Evolutionary conservation across 2,888 invertebrate species (phyloP).

Genomic region (Eudemis profundana): DNA sequence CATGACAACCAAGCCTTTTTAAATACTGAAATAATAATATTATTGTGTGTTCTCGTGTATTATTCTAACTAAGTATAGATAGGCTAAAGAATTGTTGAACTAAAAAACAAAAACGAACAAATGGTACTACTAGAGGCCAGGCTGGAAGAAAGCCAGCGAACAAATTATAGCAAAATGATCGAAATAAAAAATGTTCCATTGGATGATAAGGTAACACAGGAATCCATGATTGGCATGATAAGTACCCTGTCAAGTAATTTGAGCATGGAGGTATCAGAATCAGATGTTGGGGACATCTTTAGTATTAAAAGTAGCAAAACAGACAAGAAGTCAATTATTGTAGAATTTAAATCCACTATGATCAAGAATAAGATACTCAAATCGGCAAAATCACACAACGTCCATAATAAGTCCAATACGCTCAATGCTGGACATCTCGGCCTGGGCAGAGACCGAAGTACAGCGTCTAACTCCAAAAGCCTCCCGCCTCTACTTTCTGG

Average conservation of each 20-base stretch:
- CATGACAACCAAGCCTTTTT: too few relatives aligned
- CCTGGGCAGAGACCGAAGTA: constrained; percentile 38
- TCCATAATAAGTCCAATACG: constrained; percentile 44
- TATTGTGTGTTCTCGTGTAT: too few relatives aligned
- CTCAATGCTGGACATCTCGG: constrained; percentile 47
- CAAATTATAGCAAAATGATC: too few relatives aligned
- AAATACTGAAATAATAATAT: too few relatives aligned
- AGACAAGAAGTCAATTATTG: constrained; percentile 44
- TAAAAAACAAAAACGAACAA: too few relatives aligned
- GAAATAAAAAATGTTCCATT: too few relatives aligned
- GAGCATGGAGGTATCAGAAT: constrained; percentile 31
- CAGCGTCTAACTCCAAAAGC: constrained; percentile 46
- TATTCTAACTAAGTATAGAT: too few relatives aligned
- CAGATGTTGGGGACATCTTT: constrained; percentile 46
- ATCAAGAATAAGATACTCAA: constrained; percentile 45
- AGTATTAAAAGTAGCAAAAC: constrained; percentile 33
- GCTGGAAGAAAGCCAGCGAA: too few relatives aligned
- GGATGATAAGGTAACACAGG: too few relatives aligned
- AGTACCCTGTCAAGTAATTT: constrained; percentile 30
- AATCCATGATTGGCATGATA: constrained; percentile 8
- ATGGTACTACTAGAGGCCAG: too few relatives aligned
- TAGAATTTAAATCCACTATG: constrained; percentile 46
- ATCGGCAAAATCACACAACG: constrained; percentile 45
- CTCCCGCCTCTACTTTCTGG: constrained; percentile 46
- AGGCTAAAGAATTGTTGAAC: too few relatives aligned